Conservation (phyloP, 1,140 invertebrate genomes). For the Drosophila rufa region DNA sequence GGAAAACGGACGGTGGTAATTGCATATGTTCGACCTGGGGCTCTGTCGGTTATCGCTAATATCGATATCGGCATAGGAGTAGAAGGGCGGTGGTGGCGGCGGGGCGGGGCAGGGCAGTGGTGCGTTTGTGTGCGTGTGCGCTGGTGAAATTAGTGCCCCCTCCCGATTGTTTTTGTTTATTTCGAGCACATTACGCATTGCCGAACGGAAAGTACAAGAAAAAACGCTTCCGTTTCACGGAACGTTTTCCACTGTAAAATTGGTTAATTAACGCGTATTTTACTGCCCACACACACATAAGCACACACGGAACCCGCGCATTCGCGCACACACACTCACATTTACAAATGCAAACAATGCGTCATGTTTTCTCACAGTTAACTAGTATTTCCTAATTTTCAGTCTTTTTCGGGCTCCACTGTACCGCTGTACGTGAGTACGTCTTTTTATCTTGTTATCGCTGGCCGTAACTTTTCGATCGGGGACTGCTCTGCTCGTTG, state of each 20-base stretch:
- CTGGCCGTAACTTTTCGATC: constrained; percentile 7
- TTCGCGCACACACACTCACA: constrained; percentile 9
- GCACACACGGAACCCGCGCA: constrained; percentile 11
- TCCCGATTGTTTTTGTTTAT: constrained; percentile 33
- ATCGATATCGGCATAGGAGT: constrained; percentile 23
- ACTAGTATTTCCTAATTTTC: constrained; percentile 39
- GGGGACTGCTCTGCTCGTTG: background rate
- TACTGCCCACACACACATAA: constrained; percentile 13
- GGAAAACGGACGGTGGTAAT: constrained; percentile 24
- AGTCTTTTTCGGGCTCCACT: constrained; percentile 19
- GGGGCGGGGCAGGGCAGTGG: background rate
- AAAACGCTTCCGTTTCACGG: constrained; percentile 1
- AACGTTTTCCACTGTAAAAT: constrained; percentile 15
- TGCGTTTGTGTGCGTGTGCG: constrained; percentile 14
- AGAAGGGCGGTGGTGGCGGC: background rate
- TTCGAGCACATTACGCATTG: constrained; percentile 40
- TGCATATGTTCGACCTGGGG: constrained; percentile 31
- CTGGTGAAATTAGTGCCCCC: constrained; percentile 33
- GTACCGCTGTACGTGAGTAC: constrained; percentile 8
- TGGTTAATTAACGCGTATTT: constrained; percentile 17
- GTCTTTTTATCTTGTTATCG: constrained; percentile 45
- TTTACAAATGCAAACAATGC: constrained; percentile 55
- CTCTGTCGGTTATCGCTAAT: constrained; percentile 19
- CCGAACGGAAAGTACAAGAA: background rate
- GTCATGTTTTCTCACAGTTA: constrained; percentile 55